Evolutionary conservation across 2,113 vertebrate genomes (phyloP).

Genomic region (Sminthopsis crassicaudata): DNA sequence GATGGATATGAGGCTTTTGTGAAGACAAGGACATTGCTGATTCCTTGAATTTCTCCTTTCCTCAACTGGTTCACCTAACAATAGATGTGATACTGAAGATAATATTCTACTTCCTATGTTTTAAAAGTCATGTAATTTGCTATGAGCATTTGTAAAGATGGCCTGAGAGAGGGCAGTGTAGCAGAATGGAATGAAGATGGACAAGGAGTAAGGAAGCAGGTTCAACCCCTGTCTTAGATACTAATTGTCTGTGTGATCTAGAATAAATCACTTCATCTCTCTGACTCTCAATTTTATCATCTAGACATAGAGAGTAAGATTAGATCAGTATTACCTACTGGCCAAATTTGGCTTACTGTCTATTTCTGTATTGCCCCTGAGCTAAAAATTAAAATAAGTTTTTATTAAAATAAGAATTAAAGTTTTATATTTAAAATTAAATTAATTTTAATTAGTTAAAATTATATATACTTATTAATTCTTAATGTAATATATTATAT

Average conservation of each 20-base stretch:
- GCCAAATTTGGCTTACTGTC: neutral
- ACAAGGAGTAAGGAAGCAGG: neutral
- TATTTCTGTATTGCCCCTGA: neutral
- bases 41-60: neutral
- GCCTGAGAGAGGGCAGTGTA: neutral
- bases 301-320: neutral
- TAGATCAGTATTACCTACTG: neutral
- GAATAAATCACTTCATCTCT: neutral
- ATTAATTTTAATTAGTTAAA: neutral
- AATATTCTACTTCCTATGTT: neutral
- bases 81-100: neutral
- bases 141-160: neutral
- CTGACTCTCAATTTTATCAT: neutral
- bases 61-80: neutral
- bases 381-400: neutral
- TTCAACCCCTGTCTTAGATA: neutral
- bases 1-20: neutral
- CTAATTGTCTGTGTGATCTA: neutral
- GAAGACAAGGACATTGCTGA: neutral
- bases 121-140: slow-evolving; percentile 6
- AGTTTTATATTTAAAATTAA: neutral
- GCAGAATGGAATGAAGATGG: neutral
- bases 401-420: neutral
- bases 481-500: no score
- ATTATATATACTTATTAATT: neutral